Conservation (phyloP, 2,797 vertebrate genomes). For the Choloepus didactylus region DNA sequence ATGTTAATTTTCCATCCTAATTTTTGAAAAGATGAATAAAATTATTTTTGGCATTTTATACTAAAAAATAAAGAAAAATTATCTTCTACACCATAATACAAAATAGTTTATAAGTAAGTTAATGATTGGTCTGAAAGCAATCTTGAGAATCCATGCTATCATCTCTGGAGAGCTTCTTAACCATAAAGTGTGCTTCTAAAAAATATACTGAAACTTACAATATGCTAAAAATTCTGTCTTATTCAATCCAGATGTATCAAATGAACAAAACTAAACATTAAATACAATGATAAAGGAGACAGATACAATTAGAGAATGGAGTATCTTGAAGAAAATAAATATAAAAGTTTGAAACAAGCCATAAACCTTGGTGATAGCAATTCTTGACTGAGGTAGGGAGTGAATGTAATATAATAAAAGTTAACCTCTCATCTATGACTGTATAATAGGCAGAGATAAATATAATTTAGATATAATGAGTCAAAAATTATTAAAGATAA, state of each 20-base stretch:
- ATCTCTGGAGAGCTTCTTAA: not conserved
- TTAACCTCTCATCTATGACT: not conserved
- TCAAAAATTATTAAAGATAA: not conserved
- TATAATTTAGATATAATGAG: not conserved
- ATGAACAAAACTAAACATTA: conserved; percentile 9
- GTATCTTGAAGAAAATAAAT: conserved; percentile 12
- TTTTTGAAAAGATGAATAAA: not conserved
- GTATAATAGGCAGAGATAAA: not conserved
- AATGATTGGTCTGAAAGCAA: not conserved
- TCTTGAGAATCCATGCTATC: not conserved
- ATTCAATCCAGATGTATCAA: not conserved
- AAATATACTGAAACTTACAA: not conserved
- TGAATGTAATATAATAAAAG: not conserved
- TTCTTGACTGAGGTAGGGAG: not conserved
- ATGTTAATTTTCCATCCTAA: not conserved
- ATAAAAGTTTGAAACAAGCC: not conserved
- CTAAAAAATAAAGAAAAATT: conserved; percentile 13
- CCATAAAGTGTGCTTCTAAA: not conserved
- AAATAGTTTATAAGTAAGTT: not conserved
- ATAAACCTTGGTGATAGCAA: not conserved
- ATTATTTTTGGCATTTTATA: not conserved
- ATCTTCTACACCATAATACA: not conserved
- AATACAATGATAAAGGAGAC: not conserved
- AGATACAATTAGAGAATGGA: not conserved
- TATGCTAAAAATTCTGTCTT: not conserved